Conservation (phyloP, 2,797 vertebrate species). For the Danio choprae region DNA sequence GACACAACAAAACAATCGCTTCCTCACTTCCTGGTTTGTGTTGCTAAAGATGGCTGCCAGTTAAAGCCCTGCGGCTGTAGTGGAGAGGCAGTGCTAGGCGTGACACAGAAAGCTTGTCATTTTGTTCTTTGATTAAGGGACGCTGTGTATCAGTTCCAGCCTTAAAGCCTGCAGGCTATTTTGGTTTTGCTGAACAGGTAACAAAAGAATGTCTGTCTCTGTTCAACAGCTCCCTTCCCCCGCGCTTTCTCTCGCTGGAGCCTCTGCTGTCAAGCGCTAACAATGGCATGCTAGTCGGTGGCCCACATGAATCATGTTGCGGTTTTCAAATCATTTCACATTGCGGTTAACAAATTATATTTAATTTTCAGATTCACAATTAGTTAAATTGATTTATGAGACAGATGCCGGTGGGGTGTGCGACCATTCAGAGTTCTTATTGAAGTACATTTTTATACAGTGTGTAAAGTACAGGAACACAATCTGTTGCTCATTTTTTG, state of each 20-base stretch:
- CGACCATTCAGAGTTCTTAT: not conserved
- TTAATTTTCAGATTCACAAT: not conserved
- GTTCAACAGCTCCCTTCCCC: constrained; percentile 35
- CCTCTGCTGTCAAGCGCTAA: constrained; percentile 65
- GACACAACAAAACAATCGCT: constrained; percentile 15
- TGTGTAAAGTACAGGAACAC: not conserved
- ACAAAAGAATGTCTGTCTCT: constrained; percentile 54
- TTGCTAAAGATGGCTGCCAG: constrained; percentile 14
- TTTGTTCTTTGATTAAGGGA: constrained; percentile 32
- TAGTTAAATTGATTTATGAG: not conserved
- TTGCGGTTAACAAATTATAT: constrained; percentile 18
- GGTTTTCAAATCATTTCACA: constrained; percentile 29
- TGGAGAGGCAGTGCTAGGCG: constrained; percentile 6
- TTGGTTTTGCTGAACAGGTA: constrained; percentile 54
- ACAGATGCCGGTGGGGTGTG: not conserved
- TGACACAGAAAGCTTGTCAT: constrained; percentile 44
- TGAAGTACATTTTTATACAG: not conserved
- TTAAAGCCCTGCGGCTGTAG: constrained; percentile 31
- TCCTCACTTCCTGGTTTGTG: constrained; percentile 12
- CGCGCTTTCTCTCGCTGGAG: constrained; percentile 29
- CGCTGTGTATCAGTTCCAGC: constrained; percentile 42
- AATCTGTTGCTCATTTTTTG: not conserved
- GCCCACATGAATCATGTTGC: constrained; percentile 31
- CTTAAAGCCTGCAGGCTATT: constrained; percentile 46
- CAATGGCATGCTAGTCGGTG: constrained; percentile 49